A percentile compares a stretch with the other conserved stretches of the same genome.
Evolutionary conservation across 2,888 invertebrate genomes (phyloP).

Genomic region (Dolichomitus sp.): DNA sequence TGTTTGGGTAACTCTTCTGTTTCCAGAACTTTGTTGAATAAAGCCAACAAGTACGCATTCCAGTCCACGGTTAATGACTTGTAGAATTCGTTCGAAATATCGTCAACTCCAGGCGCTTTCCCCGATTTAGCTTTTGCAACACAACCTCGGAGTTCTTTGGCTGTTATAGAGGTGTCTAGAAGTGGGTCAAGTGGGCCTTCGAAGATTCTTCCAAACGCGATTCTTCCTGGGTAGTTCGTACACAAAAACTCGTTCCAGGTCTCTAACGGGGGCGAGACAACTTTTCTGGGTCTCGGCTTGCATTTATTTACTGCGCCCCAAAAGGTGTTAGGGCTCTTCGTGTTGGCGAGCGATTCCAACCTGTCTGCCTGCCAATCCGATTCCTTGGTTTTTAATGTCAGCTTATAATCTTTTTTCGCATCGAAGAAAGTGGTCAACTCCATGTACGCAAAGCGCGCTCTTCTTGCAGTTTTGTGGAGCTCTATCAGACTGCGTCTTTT

Average conservation of each 20-base stretch:
- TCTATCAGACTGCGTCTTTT: not conserved
- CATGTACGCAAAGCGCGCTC: not conserved
- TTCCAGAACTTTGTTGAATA: slow-evolving; percentile 52
- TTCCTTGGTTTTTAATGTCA: not conserved
- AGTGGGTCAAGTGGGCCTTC: slow-evolving; percentile 8
- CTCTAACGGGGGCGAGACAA: not conserved
- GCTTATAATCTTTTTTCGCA: not conserved
- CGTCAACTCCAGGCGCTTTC: slow-evolving; percentile 62
- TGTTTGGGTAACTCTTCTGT: slow-evolving; percentile 27
- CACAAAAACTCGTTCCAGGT: slow-evolving; percentile 16
- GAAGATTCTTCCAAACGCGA: not conserved
- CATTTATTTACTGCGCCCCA: not conserved
- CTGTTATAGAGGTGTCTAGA: slow-evolving; percentile 28
- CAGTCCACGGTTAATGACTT: slow-evolving; percentile 41
- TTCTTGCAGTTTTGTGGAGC: not conserved
- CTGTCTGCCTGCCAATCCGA: not conserved
- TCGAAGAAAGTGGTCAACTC: not conserved
- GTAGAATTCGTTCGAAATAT: slow-evolving; percentile 54
- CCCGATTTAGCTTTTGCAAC: slow-evolving; percentile 48
- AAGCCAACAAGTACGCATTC: slow-evolving; percentile 18
- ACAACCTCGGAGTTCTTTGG: slow-evolving; percentile 26
- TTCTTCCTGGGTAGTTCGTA: not conserved
- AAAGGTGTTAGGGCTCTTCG: not conserved
- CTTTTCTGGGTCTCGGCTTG: slow-evolving; percentile 7
- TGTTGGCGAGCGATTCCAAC: not conserved